Evolutionary conservation across 2,888 invertebrate genomes (phyloP).

Genomic region (Hofmannophila pseudospretella): DNA sequence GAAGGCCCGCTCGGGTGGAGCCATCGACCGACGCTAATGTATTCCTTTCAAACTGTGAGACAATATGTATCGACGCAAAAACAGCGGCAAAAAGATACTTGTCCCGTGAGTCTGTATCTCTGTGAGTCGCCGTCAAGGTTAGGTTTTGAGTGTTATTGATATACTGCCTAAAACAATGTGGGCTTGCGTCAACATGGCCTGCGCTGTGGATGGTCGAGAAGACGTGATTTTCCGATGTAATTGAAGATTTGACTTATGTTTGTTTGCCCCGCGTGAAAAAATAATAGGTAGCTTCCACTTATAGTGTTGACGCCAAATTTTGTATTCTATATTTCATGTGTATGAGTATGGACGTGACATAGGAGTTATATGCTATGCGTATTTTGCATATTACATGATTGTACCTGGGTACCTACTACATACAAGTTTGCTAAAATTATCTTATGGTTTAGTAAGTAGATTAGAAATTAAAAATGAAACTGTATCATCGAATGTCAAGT

Average conservation of each 20-base stretch:
- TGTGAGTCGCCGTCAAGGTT: constrained; percentile 44
- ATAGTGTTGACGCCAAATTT: too few relatives aligned
- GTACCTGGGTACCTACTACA: too few relatives aligned
- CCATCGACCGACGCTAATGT: constrained; percentile 60
- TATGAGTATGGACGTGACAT: too few relatives aligned
- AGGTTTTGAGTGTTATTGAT: constrained; percentile 34
- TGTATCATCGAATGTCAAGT: too few relatives aligned
- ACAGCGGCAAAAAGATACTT: constrained; percentile 45
- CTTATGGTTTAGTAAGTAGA: too few relatives aligned
- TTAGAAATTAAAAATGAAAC: too few relatives aligned
- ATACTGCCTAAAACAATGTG: constrained; percentile 41
- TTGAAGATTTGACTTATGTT: constrained; percentile 41
- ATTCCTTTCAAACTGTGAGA: constrained; percentile 67
- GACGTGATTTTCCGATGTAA: constrained; percentile 36
- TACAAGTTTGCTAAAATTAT: too few relatives aligned
- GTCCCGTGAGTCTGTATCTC: constrained; percentile 44
- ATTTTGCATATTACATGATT: too few relatives aligned
- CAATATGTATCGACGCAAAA: constrained; percentile 62
- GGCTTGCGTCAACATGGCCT: constrained; percentile 31
- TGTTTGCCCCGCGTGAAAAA: constrained; percentile 22
- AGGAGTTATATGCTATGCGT: too few relatives aligned
- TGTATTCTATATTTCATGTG: too few relatives aligned
- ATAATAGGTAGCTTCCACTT: not conserved
- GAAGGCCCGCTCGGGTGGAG: constrained; percentile 23
- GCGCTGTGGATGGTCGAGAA: constrained; percentile 15